Percentiles rank a stretch among this genome's conserved stretches.
These are phyloP conservation scores for Corythornis leucogaster DNA, from an alignment of 2,797 vertebrate genomes.

Conservation along the genomic window DNA sequence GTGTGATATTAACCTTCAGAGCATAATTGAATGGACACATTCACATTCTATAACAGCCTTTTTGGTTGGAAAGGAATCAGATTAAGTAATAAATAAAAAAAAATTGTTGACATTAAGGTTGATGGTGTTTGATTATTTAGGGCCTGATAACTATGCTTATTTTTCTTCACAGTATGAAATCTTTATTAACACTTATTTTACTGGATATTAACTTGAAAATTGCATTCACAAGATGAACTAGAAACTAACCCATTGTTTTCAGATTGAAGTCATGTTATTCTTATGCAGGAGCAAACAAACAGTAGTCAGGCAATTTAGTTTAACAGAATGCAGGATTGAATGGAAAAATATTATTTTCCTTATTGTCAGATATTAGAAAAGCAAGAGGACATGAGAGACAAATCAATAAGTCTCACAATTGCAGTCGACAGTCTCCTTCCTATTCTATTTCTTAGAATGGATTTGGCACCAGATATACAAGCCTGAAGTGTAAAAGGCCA, in stretches of 20 bases:
- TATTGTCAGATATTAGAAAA: conserved; percentile 4
- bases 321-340: background rate
- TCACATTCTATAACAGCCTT: background rate
- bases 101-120: background rate
- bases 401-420: background rate
- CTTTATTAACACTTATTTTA: background rate
- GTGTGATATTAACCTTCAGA: background rate
- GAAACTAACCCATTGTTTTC: background rate
- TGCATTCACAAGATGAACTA: background rate
- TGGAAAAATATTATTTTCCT: background rate
- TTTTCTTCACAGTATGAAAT: background rate
- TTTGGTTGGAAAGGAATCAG: background rate
- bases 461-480: background rate
- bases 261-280: background rate
- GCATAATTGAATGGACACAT: background rate
- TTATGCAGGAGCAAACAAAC: background rate
- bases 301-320: background rate
- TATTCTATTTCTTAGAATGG: background rate
- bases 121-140: background rate
- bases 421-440: background rate
- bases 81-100: background rate
- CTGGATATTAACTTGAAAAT: background rate
- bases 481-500: background rate
- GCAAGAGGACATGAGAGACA: background rate
- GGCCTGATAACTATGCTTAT: background rate